Evolutionary conservation across 2,888 invertebrate species (phyloP), one percentile per base, ranked within the genome.

Genomic region (Perizoma flavofasciatum): DNA sequence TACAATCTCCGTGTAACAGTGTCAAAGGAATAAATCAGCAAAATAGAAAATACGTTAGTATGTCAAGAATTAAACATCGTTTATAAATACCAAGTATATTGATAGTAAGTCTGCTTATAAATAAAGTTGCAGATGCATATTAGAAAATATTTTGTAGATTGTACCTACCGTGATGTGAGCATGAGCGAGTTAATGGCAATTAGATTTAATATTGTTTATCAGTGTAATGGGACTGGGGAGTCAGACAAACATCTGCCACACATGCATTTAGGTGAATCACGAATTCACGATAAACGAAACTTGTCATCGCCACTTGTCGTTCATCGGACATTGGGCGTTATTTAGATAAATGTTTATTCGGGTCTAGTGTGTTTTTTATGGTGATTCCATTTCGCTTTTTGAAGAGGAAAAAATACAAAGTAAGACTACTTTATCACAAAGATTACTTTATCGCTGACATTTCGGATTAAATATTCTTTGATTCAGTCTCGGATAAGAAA

Each of bases 181-280:
- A n/a, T 10, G 51, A 49, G 55, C 41, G 63, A 55, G 46, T 61
- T 61, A 58, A 65, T 65, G 45, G 58, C 63, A 60, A 61, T 61
- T 58, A 45, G 22, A 22, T 22, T 22, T 22, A 22, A 45, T 64
- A 65, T 64, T 65, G 59, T 51, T 53, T 59, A 47, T n/a, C 55
- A 7, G 37, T 7, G 5, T 7, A 1, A 4, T 37, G 6, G 4
- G 37, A 37, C 22, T 32, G 45, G 37, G 54, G 37, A 59, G 53
- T 49, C 52, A 61, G 51, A 51, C 61, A 55, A 54, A 66, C 68
- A 68, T 68, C 61, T 68, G 68, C 61, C 37, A 34, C 48, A 58
- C 55, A 55, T 49, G 60, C 22, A 22, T 22, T 41, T 51, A 34
- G 34, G 49, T 65, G 62, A 67, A 49, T 67, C 67, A 65, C 50